A percentile compares a stretch with the other conserved stretches of the same genome.
These are phyloP conservation scores for Brachirus orientalis DNA, from an alignment of 2,113 vertebrate genomes.

Conservation along the genomic window DNA sequence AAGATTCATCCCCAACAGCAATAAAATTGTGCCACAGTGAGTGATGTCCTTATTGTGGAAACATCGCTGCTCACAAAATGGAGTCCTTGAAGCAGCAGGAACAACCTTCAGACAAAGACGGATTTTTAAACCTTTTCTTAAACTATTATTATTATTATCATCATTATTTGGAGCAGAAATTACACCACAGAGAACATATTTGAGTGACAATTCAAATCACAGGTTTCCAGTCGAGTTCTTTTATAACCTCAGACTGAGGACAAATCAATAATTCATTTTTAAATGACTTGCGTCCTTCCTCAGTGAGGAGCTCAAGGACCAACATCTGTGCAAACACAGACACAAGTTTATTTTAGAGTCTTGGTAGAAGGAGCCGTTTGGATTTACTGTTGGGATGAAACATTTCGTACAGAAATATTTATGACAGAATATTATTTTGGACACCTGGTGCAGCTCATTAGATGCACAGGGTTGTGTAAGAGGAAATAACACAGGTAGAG, in stretches of 20 bases:
- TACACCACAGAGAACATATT: background rate
- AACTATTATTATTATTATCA: slow-evolving; percentile 7
- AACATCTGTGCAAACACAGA: slow-evolving; percentile 4
- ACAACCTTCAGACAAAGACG: background rate
- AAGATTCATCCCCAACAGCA: slow-evolving; percentile 9
- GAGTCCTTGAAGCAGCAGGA: slow-evolving; percentile 30
- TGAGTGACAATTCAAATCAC: slow-evolving; percentile 8
- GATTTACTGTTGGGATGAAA: no score
- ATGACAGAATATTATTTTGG: no score
- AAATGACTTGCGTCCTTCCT: background rate
- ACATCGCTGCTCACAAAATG: slow-evolving; percentile 20
- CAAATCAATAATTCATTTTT: background rate
- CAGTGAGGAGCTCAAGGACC: background rate
- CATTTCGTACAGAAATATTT: no score
- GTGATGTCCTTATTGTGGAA: slow-evolving; percentile 22
- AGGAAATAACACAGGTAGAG: no score
- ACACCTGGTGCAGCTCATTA: no score
- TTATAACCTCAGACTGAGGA: background rate
- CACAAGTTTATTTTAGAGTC: slow-evolving; percentile 14
- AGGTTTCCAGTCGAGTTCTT: background rate
- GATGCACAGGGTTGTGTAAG: no score
- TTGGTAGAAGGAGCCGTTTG: no score
- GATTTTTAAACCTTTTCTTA: slow-evolving; percentile 1
- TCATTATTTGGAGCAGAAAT: slow-evolving; percentile 14
- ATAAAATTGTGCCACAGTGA: slow-evolving; percentile 11